Evolutionary conservation across 37 sponge, comb jelly and placozoan genomes (phyloP), one percentile per base, ranked within the genome.

Genomic region (Amphimedon queenslandica): DNA sequence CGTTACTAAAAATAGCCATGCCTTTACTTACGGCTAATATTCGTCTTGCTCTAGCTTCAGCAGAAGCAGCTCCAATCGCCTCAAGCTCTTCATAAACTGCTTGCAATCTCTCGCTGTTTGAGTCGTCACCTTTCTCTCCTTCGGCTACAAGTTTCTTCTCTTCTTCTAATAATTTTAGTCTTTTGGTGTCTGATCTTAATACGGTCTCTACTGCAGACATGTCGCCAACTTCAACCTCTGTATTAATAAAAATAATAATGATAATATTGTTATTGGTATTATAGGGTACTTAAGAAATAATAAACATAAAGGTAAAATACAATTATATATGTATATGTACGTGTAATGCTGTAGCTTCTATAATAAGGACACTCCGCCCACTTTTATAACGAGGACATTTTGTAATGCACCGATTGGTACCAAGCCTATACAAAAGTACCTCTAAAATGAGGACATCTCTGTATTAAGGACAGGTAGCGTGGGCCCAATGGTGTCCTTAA

Each of bases 31-130:
- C 94, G 2, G 96, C 90, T 33, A 96, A 40, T 73, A 97, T 97
- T 32, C 99, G 65, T 23, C 99, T 57, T 6, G 99, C 99, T 79
- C 76, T 84, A 18, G 95, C 43, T 63, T 97, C 99, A 68, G 99
- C 99, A 16, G 88, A 71, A 23, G 75, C 78, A 13, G 99, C 99
- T 28, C 99, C 99, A 63, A 97, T 94, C 18, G 95, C 99, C 32
- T 82, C 70, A 64, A 97, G 82, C 57, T 97, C 94, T 38, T 80
- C 87, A 55, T 94, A 83, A 0, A 97, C 87, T 56, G 80, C 65
- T 61, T 74, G 57, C 37, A 86, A 58, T 38, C 87, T 27, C 23
- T 86, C 87, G 40, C 75, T 42, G 32, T 63, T 58, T 20, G 66
- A 68, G 71, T 96, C 97, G 27, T 90, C 77, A 33, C 88, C 88